Evolutionary conservation across 2,113 vertebrate genomes (phyloP).

Genomic region (Cairina moschata): DNA sequence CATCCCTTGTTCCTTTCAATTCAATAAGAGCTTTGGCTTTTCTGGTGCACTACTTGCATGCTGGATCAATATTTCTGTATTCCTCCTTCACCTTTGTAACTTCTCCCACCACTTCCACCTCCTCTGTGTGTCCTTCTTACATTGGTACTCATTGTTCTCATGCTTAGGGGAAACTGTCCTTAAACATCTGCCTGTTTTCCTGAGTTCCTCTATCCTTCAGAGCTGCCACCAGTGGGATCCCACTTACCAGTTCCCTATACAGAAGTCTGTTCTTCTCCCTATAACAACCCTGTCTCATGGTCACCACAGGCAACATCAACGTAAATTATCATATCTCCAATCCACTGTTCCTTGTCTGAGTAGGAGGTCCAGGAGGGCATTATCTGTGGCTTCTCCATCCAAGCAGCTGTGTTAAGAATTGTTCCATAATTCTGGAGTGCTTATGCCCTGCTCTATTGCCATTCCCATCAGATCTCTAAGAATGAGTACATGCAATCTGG

Average conservation of each 20-base stretch:
- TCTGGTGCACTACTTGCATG: neutral
- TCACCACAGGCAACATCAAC: fast-evolving
- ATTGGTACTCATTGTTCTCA: neutral
- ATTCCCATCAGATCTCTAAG: neutral
- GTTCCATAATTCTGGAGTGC: neutral
- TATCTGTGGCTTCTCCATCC: neutral
- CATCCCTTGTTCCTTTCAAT: neutral
- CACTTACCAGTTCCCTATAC: neutral
- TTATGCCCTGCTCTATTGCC: neutral
- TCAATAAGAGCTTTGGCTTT: neutral
- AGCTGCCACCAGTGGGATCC: neutral
- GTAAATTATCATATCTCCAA: neutral
- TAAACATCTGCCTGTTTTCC: neutral
- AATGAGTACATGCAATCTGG: neutral
- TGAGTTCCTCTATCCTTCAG: neutral
- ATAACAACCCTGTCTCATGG: neutral
- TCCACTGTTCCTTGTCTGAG: neutral
- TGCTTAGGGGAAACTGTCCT: neutral
- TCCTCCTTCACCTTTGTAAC: neutral
- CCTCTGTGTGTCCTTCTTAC: neutral
- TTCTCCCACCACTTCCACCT: neutral
- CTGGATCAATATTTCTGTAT: neutral
- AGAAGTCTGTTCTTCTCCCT: neutral
- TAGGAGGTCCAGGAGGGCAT: neutral
- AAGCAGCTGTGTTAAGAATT: neutral